A percentile compares a stretch with the other conserved stretches of the same genome.
phyloP scores from a whole-genome alignment of 2,113 vertebrate genomes.

The Piaya cayana region DNA sequence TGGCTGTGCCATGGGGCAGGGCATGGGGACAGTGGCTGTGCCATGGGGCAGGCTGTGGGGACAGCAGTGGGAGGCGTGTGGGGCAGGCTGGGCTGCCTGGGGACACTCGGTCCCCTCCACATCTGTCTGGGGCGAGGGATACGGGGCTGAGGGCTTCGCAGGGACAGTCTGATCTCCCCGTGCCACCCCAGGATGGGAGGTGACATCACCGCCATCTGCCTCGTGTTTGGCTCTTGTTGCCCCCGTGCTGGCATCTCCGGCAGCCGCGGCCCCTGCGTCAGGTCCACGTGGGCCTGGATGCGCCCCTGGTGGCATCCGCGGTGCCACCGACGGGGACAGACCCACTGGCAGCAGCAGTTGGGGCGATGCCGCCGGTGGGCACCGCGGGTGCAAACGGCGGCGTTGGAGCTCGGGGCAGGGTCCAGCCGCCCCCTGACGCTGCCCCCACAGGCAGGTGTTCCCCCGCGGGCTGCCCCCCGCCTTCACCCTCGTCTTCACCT shows the following conservation, averaged over 20 bases:
- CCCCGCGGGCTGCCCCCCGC: constrained; percentile 85
- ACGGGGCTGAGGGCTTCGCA: background rate
- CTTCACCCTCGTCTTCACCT: constrained; percentile 89
- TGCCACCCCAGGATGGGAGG: background rate
- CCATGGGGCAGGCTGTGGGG: background rate
- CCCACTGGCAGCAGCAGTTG: accelerated
- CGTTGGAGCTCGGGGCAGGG: accelerated
- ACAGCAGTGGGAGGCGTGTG: accelerated
- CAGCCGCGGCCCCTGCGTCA: no score
- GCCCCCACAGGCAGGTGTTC: constrained; percentile 84
- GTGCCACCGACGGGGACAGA: background rate
- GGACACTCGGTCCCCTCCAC: background rate
- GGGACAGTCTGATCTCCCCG: background rate
- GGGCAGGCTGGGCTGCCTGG: no score
- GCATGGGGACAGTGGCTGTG: background rate
- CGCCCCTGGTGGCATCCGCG: accelerated
- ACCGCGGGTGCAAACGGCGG: accelerated
- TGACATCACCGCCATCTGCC: background rate
- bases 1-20: background rate
- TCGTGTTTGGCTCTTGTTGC: background rate
- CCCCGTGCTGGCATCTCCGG: background rate
- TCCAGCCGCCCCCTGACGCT: background rate
- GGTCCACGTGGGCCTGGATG: background rate
- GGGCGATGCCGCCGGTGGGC: background rate
- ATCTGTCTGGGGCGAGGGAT: background rate